Percentiles rank a stretch among this genome's conserved stretches.
Conservation (phyloP, 2,888 invertebrate genomes). For the Drosophila borborema region DNA sequence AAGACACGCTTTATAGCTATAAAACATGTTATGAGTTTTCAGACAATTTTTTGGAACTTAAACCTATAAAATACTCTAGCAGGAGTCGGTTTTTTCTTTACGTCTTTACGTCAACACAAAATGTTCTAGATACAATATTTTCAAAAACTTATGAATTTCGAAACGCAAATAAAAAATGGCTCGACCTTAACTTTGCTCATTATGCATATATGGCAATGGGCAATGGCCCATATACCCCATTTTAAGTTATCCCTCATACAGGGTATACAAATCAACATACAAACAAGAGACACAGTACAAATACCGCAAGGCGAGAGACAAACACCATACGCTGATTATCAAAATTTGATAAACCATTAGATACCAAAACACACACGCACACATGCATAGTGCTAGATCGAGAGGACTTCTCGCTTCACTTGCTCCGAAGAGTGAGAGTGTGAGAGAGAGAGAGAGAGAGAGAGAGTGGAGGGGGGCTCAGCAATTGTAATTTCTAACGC, state of each 20-base stretch:
- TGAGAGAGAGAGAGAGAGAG: neutral
- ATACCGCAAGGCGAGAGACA: slow-evolving; percentile 58
- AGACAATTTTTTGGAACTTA: no score
- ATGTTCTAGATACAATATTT: no score
- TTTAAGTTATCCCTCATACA: neutral
- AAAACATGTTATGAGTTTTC: no score
- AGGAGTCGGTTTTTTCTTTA: no score
- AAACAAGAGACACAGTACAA: slow-evolving; percentile 55
- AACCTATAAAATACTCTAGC: no score
- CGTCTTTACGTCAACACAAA: no score
- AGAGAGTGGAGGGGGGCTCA: neutral
- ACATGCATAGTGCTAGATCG: slow-evolving; percentile 31
- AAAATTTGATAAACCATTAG: slow-evolving; percentile 72
- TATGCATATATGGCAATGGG: no score
- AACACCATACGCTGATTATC: slow-evolving; percentile 74
- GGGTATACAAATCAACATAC: slow-evolving; percentile 58
- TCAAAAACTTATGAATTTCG: no score
- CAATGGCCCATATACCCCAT: neutral
- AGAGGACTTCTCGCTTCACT: slow-evolving; percentile 63
- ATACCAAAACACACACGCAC: slow-evolving; percentile 50
- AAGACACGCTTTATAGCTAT: no score
- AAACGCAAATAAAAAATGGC: no score
- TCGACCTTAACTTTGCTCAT: no score
- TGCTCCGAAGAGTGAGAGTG: slow-evolving; percentile 37
- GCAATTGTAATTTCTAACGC: slow-evolving; percentile 65